Conservation (phyloP, 2,113 vertebrate genomes). For the Climacteris rufus region DNA sequence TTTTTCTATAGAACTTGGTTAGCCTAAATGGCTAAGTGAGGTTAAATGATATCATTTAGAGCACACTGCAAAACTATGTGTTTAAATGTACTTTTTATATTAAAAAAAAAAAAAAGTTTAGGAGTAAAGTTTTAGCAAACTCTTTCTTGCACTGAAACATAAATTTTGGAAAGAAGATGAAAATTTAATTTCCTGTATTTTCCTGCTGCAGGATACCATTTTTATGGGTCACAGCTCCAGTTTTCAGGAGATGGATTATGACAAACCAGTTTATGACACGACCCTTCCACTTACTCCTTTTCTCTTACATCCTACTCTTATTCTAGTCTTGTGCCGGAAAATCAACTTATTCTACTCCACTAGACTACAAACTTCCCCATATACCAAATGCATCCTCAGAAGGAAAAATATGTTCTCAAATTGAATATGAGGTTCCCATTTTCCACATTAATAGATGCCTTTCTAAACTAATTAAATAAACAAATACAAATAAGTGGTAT, state of each 20-base stretch:
- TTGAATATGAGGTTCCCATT: not conserved
- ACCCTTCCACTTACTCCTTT: not conserved
- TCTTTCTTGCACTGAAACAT: not conserved
- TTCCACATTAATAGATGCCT: not conserved
- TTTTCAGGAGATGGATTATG: not conserved
- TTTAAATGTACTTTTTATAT: not conserved
- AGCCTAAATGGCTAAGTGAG: not conserved
- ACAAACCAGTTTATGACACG: not conserved
- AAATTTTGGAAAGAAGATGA: not conserved
- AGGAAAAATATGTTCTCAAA: not conserved
- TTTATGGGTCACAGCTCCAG: not conserved
- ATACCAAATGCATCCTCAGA: not conserved
- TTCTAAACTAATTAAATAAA: conserved; percentile 11
- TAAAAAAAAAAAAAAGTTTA: not conserved
- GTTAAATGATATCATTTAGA: not conserved
- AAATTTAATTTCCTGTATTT: not conserved
- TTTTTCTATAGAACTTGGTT: not conserved
- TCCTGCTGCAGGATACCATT: not conserved
- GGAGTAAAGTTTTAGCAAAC: not conserved
- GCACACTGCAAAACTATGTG: not conserved
- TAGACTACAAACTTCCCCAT: not conserved
- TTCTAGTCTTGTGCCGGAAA: not conserved
- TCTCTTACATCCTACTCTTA: not conserved
- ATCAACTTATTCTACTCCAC: not conserved
- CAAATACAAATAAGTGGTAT: not conserved